phyloP scores from a whole-genome alignment of 92 coral and sea anemone species.

The Epizoanthus rinbou region DNA sequence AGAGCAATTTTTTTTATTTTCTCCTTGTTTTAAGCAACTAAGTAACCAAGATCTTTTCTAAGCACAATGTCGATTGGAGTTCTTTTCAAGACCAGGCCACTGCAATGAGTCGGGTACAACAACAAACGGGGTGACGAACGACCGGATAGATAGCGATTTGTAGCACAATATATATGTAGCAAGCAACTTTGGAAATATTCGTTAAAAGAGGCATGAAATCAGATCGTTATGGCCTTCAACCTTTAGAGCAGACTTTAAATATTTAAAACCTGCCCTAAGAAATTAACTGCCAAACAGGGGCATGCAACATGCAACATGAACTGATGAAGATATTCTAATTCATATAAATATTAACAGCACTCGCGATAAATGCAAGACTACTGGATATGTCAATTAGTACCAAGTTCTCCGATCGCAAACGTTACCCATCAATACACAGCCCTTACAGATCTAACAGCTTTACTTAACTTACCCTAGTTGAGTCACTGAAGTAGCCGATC shows the following conservation, averaged over 20 bases:
- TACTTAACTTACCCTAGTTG: constrained; percentile 83
- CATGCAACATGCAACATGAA: too few relatives aligned
- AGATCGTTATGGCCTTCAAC: not conserved
- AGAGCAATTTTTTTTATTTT: not conserved
- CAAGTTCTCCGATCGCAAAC: not conserved
- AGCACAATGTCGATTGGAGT: not conserved
- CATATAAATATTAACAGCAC: not conserved
- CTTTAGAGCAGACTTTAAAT: not conserved
- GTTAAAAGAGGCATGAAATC: not conserved
- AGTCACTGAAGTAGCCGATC: constrained; percentile 85
- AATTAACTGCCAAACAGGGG: not conserved
- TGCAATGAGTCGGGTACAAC: too few relatives aligned
- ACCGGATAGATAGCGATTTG: not conserved
- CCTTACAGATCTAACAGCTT: not conserved
- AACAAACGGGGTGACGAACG: not conserved
- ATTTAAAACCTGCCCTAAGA: not conserved
- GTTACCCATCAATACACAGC: constrained; percentile 8
- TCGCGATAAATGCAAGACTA: too few relatives aligned
- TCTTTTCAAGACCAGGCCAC: not conserved
- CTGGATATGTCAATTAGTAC: too few relatives aligned
- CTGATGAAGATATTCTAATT: not conserved
- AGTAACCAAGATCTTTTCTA: not conserved
- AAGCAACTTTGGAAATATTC: not conserved
- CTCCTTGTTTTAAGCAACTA: not conserved
- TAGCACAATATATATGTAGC: not conserved